phyloP scores from a whole-genome alignment of 2,797 vertebrate genomes.

The Semotilus atromaculatus region DNA sequence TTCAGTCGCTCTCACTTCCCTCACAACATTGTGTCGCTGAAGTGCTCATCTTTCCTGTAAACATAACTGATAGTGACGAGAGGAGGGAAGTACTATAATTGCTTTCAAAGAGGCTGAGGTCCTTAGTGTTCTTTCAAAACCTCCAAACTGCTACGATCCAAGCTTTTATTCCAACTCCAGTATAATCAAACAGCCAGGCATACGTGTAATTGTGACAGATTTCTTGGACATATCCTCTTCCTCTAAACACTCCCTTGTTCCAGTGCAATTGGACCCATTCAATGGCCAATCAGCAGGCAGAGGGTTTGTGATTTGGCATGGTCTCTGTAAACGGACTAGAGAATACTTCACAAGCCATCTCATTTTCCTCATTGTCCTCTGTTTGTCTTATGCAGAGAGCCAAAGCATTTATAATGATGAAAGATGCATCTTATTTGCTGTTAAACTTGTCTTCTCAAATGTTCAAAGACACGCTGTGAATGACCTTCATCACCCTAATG shows the following conservation, averaged over 20 bases:
- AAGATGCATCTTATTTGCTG: slow-evolving; percentile 16
- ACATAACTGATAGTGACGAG: slow-evolving; percentile 1
- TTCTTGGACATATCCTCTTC: slow-evolving; percentile 36
- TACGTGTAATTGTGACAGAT: slow-evolving; percentile 43
- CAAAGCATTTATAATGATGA: slow-evolving; percentile 21
- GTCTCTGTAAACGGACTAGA: not conserved
- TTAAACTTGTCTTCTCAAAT: slow-evolving; percentile 24
- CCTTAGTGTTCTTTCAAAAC: not conserved
- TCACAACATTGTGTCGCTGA: not conserved
- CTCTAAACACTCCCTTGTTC: slow-evolving; percentile 38
- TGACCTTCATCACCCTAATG: slow-evolving; percentile 22
- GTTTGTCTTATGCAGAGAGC: slow-evolving; percentile 18
- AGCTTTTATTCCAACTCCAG: not conserved
- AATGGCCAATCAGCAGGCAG: slow-evolving; percentile 35
- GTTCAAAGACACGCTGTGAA: slow-evolving; percentile 6
- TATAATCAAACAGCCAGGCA: slow-evolving; percentile 36
- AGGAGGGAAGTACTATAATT: slow-evolving; percentile 3
- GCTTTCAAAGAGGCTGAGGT: not conserved
- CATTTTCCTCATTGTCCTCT: slow-evolving; percentile 23
- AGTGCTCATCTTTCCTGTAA: slow-evolving; percentile 21
- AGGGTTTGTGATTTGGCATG: slow-evolving; percentile 36
- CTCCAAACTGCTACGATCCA: slow-evolving; percentile 28
- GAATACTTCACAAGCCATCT: slow-evolving; percentile 15
- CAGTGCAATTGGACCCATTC: slow-evolving; percentile 35
- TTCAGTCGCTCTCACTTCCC: slow-evolving; percentile 43